These are phyloP conservation scores for Brachystomella parvula DNA, from an alignment of 1,140 invertebrate genomes.

Conservation along the genomic window DNA sequence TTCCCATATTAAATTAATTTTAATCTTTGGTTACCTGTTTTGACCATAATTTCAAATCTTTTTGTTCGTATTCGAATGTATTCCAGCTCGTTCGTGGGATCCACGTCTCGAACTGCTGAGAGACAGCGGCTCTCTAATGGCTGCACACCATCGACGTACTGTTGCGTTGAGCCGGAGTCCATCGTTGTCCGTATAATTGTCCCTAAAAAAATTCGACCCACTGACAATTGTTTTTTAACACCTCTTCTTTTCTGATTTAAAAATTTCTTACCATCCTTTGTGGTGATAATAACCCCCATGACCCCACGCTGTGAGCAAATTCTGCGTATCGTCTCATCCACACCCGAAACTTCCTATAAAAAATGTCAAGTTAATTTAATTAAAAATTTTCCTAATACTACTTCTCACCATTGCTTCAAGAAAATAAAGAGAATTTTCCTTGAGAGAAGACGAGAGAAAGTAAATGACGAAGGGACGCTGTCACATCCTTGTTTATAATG, in stretches of 20 bases:
- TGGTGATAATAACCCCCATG: slow-evolving; percentile 90
- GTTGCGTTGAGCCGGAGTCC: slow-evolving; percentile 90
- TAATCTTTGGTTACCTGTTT: slow-evolving; percentile 56
- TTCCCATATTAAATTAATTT: background rate
- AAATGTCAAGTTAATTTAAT: no score
- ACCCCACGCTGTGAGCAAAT: slow-evolving; percentile 95
- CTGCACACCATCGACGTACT: slow-evolving; percentile 86
- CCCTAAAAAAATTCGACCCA: slow-evolving; percentile 44
- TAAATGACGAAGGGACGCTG: no score
- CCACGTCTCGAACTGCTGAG: slow-evolving; percentile 76
- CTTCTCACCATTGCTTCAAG: no score
- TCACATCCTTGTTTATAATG: no score
- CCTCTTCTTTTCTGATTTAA: background rate
- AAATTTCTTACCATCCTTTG: slow-evolving; percentile 73
- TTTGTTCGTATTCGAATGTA: slow-evolving; percentile 90
- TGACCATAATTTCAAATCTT: slow-evolving; percentile 96
- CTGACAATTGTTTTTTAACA: background rate
- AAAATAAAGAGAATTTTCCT: no score
- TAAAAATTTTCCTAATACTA: no score
- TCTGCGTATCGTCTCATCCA: slow-evolving; percentile 94
- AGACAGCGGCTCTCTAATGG: slow-evolving; percentile 52
- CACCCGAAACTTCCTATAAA: slow-evolving; percentile 75
- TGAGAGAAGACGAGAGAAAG: no score
- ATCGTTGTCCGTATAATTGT: slow-evolving; percentile 90
- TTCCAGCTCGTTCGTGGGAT: slow-evolving; percentile 91